Percentiles rank a stretch among this genome's conserved stretches.
Evolutionary conservation across 2,113 vertebrate species (phyloP).

Genomic region (Sminthopsis crassicaudata): DNA sequence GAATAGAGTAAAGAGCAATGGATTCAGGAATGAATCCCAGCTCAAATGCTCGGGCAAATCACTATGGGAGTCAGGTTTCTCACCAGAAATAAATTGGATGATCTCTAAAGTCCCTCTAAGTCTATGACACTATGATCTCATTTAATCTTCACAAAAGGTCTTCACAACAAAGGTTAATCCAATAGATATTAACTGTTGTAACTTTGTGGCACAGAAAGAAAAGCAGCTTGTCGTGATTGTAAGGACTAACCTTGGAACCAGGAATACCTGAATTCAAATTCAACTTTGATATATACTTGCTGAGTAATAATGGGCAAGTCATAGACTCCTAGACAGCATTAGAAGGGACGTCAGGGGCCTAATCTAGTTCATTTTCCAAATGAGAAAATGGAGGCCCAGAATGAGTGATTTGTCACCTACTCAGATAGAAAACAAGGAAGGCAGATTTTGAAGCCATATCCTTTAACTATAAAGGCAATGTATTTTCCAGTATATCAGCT

Average conservation of each 20-base stretch:
- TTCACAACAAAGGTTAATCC: too few species aligned
- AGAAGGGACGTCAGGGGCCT: background rate
- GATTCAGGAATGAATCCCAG: background rate
- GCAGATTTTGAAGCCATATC: background rate
- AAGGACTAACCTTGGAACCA: too few species aligned
- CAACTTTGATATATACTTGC: too few species aligned
- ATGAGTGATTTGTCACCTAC: background rate
- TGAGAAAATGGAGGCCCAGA: background rate
- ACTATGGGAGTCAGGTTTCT: background rate
- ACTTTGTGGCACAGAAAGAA: too few species aligned
- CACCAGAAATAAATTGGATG: background rate
- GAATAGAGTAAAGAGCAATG: too few species aligned
- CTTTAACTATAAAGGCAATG: background rate
- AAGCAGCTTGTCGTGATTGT: too few species aligned
- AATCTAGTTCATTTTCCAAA: background rate
- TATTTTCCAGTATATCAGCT: background rate
- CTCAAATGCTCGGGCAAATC: background rate
- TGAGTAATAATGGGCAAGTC: too few species aligned
- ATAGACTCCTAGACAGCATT: too few species aligned
- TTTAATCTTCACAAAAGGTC: too few species aligned
- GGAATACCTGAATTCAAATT: too few species aligned
- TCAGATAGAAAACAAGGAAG: background rate
- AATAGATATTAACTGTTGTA: too few species aligned
- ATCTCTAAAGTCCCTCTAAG: background rate
- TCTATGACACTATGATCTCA: too few species aligned